A percentile compares a stretch with the other conserved stretches of the same genome.
phyloP scores from a whole-genome alignment of 2,797 vertebrate genomes.

The Apogon talboti region DNA sequence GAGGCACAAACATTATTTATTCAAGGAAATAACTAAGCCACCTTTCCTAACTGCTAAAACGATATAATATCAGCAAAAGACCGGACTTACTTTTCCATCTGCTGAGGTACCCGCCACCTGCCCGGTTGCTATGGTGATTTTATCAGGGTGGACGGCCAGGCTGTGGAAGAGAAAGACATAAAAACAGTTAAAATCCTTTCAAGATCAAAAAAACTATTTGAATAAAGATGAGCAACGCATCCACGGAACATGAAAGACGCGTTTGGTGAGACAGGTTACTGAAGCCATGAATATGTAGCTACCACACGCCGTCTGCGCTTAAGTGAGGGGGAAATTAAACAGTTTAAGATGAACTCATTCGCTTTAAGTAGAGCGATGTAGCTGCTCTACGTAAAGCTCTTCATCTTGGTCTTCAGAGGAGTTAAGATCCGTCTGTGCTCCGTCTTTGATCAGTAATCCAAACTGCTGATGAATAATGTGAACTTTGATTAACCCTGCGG shows the following conservation, averaged over 20 bases:
- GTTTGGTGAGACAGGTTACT: conserved; percentile 23
- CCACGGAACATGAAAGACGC: conserved; percentile 47
- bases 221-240: conserved; percentile 63
- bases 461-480: conserved; percentile 24
- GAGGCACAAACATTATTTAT: neutral
- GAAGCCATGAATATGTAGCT: conserved; percentile 31
- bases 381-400: conserved; percentile 21
- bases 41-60: neutral
- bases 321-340: conserved; percentile 26
- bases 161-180: conserved; percentile 71
- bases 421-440: conserved; percentile 9
- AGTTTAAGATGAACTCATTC: conserved; percentile 37
- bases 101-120: conserved; percentile 97
- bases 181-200: conserved; percentile 55
- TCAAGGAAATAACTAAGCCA: neutral
- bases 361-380: conserved; percentile 1
- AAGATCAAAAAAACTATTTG: conserved; percentile 51
- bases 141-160: conserved; percentile 97
- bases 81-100: conserved; percentile 93
- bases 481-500: conserved; percentile 29
- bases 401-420: conserved; percentile 38
- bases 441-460: conserved; percentile 24
- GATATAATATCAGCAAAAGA: conserved; percentile 14
- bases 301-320: conserved; percentile 11
- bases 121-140: conserved; percentile 99